A percentile compares a stretch with the other conserved stretches of the same genome.
phyloP scores from a whole-genome alignment of 2,797 vertebrate species.

The Heteromormyrus szaboi region DNA sequence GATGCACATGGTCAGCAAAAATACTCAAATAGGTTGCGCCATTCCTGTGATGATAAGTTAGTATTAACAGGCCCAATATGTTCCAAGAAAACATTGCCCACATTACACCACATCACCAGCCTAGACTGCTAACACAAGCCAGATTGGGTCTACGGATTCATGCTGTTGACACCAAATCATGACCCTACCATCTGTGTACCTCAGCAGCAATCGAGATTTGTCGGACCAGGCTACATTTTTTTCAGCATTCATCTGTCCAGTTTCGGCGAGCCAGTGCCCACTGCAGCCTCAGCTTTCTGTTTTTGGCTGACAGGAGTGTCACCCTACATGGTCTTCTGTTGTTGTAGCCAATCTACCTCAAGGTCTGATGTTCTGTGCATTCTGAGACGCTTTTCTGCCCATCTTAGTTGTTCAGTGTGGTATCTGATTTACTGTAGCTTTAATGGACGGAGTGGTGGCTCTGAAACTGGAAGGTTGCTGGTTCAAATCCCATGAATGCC shows the following conservation, averaged over 20 bases:
- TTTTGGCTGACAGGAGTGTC: not conserved
- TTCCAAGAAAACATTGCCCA: not conserved
- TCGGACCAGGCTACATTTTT: not conserved
- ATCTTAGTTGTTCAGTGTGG: not conserved
- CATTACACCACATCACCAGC: not conserved
- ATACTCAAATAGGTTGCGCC: not conserved
- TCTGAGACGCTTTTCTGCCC: not conserved
- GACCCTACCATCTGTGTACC: not conserved
- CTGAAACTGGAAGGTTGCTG: not conserved
- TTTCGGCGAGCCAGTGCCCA: not conserved
- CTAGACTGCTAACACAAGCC: not conserved
- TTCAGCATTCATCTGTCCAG: not conserved
- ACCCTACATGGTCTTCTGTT: not conserved
- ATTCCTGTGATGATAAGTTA: not conserved
- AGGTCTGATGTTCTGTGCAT: not conserved
- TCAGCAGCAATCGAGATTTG: not conserved
- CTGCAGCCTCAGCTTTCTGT: not conserved
- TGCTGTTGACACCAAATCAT: not conserved
- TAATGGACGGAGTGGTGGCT: not conserved
- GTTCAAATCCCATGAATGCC: not conserved
- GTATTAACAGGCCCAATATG: not conserved
- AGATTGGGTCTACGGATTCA: not conserved
- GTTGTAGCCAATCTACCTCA: not conserved
- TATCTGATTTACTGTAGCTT: not conserved
- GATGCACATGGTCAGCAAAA: not conserved